Percentiles rank a stretch among this genome's conserved stretches.
Conservation (phyloP, 2,888 invertebrate species). For the Neria commutata region DNA sequence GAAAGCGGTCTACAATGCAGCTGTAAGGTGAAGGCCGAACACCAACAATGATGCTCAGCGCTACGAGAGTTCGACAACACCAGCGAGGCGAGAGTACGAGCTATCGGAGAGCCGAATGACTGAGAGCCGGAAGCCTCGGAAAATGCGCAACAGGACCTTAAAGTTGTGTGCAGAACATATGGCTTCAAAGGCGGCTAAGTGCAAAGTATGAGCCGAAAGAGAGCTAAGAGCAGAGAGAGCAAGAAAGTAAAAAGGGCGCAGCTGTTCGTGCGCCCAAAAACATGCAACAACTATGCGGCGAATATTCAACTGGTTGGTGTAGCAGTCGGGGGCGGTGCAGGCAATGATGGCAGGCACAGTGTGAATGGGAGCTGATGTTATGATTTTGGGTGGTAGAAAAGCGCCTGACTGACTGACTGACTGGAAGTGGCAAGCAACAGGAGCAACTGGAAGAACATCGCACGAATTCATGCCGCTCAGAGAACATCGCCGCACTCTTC, state of each 20-base stretch:
- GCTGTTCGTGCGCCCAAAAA: neutral
- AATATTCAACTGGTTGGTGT: conserved; percentile 7
- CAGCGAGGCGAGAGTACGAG: neutral
- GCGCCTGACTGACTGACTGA: neutral
- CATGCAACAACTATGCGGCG: neutral
- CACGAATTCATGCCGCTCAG: no score
- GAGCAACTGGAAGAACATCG: neutral
- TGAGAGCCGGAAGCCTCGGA: no score
- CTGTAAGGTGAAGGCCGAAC: neutral
- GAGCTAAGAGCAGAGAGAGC: neutral
- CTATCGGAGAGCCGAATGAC: no score
- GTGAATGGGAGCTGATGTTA: no score
- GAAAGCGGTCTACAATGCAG: neutral
- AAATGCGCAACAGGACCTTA: conserved; percentile 52
- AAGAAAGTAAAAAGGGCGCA: neutral
- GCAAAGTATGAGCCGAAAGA: neutral
- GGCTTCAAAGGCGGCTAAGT: conserved; percentile 10
- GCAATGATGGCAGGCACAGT: neutral
- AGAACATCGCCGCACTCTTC: no score
- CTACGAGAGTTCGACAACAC: neutral
- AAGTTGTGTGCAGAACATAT: conserved; percentile 52
- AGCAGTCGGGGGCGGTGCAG: neutral
- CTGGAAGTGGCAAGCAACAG: neutral
- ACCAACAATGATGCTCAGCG: neutral
- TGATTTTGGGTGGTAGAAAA: neutral